Conservation (phyloP, 2,113 vertebrate genomes). For the Oreocharis arfaki region DNA sequence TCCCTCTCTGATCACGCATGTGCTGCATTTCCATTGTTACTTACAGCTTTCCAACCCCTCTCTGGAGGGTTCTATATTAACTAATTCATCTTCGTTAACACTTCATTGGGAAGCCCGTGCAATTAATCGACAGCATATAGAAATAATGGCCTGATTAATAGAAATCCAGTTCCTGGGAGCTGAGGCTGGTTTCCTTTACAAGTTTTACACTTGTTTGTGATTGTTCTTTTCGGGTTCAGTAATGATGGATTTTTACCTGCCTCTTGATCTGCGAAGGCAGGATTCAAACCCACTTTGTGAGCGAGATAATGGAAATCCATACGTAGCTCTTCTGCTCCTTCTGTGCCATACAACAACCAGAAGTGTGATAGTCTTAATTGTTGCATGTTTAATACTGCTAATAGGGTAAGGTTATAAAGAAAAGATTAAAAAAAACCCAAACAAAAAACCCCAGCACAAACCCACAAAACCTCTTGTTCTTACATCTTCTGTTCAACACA, state of each 20-base stretch:
- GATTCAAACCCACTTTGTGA: not conserved
- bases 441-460: not conserved
- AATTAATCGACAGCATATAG: not conserved
- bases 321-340: not conserved
- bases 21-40: not conserved
- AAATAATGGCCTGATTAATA: not conserved
- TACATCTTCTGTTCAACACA: not conserved
- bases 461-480: rapidly evolving
- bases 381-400: not conserved
- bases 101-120: not conserved
- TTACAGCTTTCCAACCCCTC: not conserved
- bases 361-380: not conserved
- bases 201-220: not conserved
- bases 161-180: not conserved
- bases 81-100: slow-evolving; percentile 1
- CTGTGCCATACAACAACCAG: not conserved
- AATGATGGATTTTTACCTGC: not conserved
- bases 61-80: not conserved
- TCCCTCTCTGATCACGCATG: not conserved
- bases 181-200: not conserved
- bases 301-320: not conserved
- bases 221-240: not conserved
- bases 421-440: not conserved
- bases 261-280: not conserved
- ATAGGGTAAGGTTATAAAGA: not conserved